Evolutionary conservation across 2,113 vertebrate genomes (phyloP).

Genomic region (Tamias sibiricus): DNA sequence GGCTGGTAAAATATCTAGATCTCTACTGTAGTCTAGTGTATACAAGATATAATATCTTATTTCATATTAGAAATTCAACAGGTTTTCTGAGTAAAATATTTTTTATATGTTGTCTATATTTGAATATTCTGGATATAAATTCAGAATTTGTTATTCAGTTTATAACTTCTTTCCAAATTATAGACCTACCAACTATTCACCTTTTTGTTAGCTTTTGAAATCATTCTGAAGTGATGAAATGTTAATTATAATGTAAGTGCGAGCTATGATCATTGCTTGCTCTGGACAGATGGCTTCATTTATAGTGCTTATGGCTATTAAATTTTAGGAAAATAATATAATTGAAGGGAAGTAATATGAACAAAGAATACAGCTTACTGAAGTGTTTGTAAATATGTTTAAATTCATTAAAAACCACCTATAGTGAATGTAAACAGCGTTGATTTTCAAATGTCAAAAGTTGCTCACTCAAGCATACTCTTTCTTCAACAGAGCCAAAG

Average conservation of each 20-base stretch:
- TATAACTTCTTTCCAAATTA: not conserved
- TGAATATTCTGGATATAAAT: conserved; percentile 9
- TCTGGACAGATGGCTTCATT: conserved; percentile 61
- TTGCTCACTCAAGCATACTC: not conserved
- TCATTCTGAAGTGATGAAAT: not conserved
- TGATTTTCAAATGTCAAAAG: conserved; percentile 68
- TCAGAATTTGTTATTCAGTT: conserved; percentile 1
- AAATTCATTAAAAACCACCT: conserved; percentile 47
- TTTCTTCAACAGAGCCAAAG: conserved; percentile 21
- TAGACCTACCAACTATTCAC: not conserved
- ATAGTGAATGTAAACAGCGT: conserved; percentile 39
- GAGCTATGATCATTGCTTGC: not conserved
- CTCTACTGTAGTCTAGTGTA: not conserved
- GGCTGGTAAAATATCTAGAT: not conserved
- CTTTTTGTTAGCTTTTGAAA: not conserved
- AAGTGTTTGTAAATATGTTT: conserved; percentile 41
- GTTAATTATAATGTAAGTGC: not conserved
- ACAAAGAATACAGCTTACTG: conserved; percentile 16
- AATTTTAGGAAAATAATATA: conserved; percentile 48
- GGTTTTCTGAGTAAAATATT: not conserved
- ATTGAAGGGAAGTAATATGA: conserved; percentile 43
- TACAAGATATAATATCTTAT: not conserved
- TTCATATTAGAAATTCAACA: not conserved
- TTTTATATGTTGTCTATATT: not conserved
- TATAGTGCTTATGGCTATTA: conserved; percentile 47